Evolutionary conservation across 2,797 vertebrate genomes (phyloP).

Genomic region (Valencia hispanica): DNA sequence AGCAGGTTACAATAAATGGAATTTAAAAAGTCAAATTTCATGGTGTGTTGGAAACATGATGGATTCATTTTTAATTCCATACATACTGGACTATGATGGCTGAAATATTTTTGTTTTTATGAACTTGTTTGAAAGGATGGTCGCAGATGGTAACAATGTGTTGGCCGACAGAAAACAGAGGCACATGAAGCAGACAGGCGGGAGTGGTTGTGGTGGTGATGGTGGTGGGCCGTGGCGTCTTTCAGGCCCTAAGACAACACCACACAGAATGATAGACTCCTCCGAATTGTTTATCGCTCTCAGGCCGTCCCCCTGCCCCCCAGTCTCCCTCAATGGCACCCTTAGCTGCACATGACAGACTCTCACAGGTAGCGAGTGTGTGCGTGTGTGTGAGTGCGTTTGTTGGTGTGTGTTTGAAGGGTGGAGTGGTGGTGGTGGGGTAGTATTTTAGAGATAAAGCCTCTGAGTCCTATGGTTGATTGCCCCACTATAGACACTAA

Average conservation of each 20-base stretch:
- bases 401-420: constrained; percentile 55
- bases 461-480: constrained; percentile 93
- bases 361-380: constrained; percentile 90
- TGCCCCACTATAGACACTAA: constrained; percentile 95
- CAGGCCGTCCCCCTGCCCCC: constrained; percentile 84
- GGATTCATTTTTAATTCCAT: no score
- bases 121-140: constrained; percentile 23
- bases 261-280: constrained; percentile 98
- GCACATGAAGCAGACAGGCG: constrained; percentile 43
- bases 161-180: constrained; percentile 53
- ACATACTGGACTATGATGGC: no score
- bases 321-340: constrained; percentile 88
- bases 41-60: no score
- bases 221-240: constrained; percentile 86
- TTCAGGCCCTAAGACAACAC: constrained; percentile 96
- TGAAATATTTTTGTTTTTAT: background rate
- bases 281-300: constrained; percentile 92
- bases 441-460: constrained; percentile 94
- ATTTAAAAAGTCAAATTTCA: background rate
- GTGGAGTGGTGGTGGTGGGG: constrained; percentile 69
- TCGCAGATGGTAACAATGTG: constrained; percentile 21
- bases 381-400: constrained; percentile 37
- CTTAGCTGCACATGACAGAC: constrained; percentile 92
- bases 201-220: constrained; percentile 25
- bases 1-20: background rate